These are phyloP conservation scores for Ophonus ardosiacus DNA, from an alignment of 2,888 invertebrate genomes.

Conservation along the genomic window DNA sequence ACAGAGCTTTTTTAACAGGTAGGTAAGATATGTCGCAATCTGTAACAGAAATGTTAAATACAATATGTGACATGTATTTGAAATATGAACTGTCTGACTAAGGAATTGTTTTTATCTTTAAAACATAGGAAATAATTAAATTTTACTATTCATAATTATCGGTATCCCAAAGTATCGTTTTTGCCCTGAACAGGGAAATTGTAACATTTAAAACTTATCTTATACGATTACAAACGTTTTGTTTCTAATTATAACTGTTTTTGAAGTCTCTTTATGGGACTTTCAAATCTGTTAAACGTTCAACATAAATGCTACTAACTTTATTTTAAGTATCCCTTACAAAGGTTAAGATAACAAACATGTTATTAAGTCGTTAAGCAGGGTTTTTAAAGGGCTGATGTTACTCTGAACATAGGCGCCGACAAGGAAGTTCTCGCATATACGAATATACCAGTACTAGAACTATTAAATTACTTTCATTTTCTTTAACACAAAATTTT, in stretches of 20 bases:
- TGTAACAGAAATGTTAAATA: too few species aligned
- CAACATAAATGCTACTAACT: conserved; percentile 42
- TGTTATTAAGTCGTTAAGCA: conserved; percentile 56
- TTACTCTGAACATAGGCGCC: neutral
- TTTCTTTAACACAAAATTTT: too few species aligned
- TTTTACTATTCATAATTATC: neutral
- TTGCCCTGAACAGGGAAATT: neutral
- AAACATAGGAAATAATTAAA: too few species aligned
- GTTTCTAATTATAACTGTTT: conserved; percentile 14
- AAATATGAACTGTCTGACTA: too few species aligned
- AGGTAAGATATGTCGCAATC: too few species aligned
- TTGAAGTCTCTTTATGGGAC: neutral
- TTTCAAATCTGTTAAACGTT: conserved; percentile 15
- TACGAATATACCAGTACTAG: too few species aligned
- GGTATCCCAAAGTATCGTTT: neutral
- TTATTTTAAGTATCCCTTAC: conserved; percentile 68
- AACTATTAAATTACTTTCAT: neutral
- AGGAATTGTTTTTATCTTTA: too few species aligned
- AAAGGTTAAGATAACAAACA: conserved; percentile 67
- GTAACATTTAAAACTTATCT: neutral
- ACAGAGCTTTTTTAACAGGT: too few species aligned
- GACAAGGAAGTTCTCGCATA: neutral
- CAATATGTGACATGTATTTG: too few species aligned
- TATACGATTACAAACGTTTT: neutral
- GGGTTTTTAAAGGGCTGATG: conserved; percentile 10